These are phyloP conservation scores for Cynodonichthys magdalenae DNA, from an alignment of 2,797 vertebrate genomes.

Conservation along the genomic window DNA sequence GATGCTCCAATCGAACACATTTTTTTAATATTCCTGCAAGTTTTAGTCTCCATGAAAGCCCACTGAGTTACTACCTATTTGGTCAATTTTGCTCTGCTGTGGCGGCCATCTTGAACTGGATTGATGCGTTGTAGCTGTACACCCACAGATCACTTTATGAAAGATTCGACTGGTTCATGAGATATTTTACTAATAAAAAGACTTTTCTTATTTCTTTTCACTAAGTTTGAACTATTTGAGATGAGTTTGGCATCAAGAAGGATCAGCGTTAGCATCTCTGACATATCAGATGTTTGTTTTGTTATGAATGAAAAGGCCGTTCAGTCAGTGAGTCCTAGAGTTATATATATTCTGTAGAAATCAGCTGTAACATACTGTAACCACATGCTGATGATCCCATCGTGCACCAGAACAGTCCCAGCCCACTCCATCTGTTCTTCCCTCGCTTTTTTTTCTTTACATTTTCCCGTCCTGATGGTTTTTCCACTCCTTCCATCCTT, in stretches of 20 bases:
- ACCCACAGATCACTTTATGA: too few species aligned
- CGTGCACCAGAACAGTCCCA: slow-evolving; percentile 71
- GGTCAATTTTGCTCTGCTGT: too few species aligned
- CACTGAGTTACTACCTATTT: too few species aligned
- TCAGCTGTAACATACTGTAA: slow-evolving; percentile 76
- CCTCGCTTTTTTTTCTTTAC: slow-evolving; percentile 33
- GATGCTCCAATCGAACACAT: too few species aligned
- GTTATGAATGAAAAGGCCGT: slow-evolving; percentile 47
- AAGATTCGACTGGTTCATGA: too few species aligned
- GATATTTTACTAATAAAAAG: not conserved
- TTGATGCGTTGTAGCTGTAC: too few species aligned
- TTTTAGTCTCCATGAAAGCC: too few species aligned
- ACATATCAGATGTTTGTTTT: not conserved
- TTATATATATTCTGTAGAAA: slow-evolving; percentile 33
- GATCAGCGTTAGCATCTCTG: not conserved
- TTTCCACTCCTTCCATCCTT: slow-evolving; percentile 34
- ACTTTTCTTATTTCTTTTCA: not conserved
- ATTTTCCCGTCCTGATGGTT: slow-evolving; percentile 37
- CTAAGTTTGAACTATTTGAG: not conserved
- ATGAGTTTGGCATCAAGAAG: not conserved
- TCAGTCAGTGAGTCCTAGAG: slow-evolving; percentile 47
- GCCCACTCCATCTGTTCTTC: slow-evolving; percentile 78
- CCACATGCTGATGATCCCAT: slow-evolving; percentile 78
- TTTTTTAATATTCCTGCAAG: too few species aligned
- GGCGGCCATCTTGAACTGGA: too few species aligned